Base-by-base conservation (phyloP, 2,113 vertebrate species). In the Tympanuchus pallidicinctus region DNA sequence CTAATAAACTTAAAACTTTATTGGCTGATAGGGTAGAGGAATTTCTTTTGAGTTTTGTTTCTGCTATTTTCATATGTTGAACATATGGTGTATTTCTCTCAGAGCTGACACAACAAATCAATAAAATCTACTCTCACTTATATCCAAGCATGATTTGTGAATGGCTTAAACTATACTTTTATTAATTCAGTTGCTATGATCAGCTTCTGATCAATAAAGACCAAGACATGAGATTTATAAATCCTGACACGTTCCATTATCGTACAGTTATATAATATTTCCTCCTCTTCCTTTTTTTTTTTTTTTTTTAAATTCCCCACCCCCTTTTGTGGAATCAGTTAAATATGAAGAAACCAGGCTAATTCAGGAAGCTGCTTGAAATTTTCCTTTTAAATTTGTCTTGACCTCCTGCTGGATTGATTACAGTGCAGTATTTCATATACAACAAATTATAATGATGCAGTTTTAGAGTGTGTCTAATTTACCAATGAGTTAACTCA, bases 171-270 rank as follows among this genome's bases (percentile, higher is more conserved):
- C 94, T 90, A 61, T 56, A 66, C 27, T 90, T 87, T 80, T 94
- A 93, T 93, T 95, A 96, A 96, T 93, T 94, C 57, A 47, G 92
- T 89, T 86, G 90, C 71, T 92, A 90, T 93, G 87, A 95, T 96
- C 73, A 89, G 20, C 78, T 94, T 94, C 94, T 96, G 91, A 97
- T 97, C 94, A 97, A 97, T 94, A 97, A 97, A 96, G 90, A 96
- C 85, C 86, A 96, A 94, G 91, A 83, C 63, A 93, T 78, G 64
- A 97, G 56, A 91, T 96, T 96, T 66, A 97, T 94, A 92, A 96
- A 94, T 97, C 83, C 81, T 97, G 94, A 95, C 94, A 97, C 82
- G 92, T 85, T 40, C 60, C 86, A 88, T 89, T 95, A 87, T 6
- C 42, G 28, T 27, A 22, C 38, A 22, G 59, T 56, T 91, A 72